These are phyloP conservation scores for Drosophila demipolita DNA, from an alignment of 2,888 invertebrate genomes.

Conservation along the genomic window DNA sequence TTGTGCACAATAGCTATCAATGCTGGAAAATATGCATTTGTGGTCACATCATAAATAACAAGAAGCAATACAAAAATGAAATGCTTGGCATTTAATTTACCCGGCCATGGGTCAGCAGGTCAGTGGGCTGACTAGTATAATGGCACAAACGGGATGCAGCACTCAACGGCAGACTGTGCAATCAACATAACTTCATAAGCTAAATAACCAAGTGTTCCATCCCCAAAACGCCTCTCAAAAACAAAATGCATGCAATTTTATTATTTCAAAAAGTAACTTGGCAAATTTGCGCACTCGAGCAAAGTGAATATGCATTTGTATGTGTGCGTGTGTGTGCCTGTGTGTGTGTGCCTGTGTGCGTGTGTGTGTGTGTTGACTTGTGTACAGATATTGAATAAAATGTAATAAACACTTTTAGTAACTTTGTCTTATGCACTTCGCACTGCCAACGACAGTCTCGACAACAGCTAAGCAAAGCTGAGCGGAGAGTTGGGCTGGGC, in stretches of 20 bases:
- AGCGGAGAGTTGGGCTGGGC: conserved; percentile 2
- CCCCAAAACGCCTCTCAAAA: conserved; percentile 10
- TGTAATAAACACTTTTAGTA: conserved; percentile 79
- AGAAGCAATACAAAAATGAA: conserved; percentile 71
- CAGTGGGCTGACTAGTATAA: conserved; percentile 2
- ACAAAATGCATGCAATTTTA: conserved; percentile 76
- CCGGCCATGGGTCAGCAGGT: conserved; percentile 30
- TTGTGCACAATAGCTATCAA: conserved; percentile 51
- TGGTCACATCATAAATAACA: conserved; percentile 70
- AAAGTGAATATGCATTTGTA: conserved; percentile 37
- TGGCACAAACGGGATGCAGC: conserved; percentile 7
- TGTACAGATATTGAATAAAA: conserved; percentile 75
- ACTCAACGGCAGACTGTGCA: conserved; percentile 54
- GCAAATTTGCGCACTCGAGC: conserved; percentile 62
- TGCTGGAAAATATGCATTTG: conserved; percentile 56
- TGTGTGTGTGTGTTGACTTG: conserved; percentile 30
- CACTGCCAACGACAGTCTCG: conserved; percentile 44
- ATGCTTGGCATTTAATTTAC: conserved; percentile 71
- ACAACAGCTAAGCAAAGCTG: conserved; percentile 24
- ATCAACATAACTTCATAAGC: conserved; percentile 70
- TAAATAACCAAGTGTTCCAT: neutral
- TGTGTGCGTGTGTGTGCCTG: conserved; percentile 16
- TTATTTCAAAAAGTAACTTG: conserved; percentile 74
- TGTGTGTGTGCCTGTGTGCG: conserved; percentile 18
- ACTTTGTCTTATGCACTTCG: conserved; percentile 75